Evolutionary conservation across 1,140 invertebrate species (phyloP).

Genomic region (Ctenoplectra terminalis): DNA sequence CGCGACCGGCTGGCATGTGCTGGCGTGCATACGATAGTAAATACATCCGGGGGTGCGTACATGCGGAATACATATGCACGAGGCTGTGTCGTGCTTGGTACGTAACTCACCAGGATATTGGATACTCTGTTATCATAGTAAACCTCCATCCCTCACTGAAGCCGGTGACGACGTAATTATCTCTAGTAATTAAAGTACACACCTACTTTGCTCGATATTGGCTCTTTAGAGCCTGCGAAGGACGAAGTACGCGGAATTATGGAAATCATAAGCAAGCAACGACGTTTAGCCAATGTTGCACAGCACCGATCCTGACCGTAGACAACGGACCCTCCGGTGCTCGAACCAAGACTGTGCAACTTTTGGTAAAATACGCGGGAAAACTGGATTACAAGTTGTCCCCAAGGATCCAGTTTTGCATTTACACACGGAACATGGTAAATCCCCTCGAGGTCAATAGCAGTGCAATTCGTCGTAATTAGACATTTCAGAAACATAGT

Average conservation of each 20-base stretch:
- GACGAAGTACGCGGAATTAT: slow-evolving; percentile 54
- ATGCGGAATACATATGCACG: slow-evolving; percentile 36
- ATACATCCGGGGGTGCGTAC: slow-evolving; percentile 39
- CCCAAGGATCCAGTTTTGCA: too few relatives aligned
- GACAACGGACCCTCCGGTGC: neutral
- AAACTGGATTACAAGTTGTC: neutral
- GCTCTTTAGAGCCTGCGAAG: slow-evolving; percentile 51
- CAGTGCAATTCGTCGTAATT: too few relatives aligned
- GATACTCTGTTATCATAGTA: slow-evolving; percentile 68
- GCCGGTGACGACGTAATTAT: slow-evolving; percentile 69
- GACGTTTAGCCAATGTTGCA: slow-evolving; percentile 14
- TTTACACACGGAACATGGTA: neutral
- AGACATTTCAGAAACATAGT: too few relatives aligned
- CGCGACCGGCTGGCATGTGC: slow-evolving; percentile 28
- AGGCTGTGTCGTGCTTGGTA: slow-evolving; percentile 39
- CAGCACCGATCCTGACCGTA: neutral
- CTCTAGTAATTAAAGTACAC: slow-evolving; percentile 69
- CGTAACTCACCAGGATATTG: slow-evolving; percentile 68
- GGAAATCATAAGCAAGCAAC: slow-evolving; percentile 57
- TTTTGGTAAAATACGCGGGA: neutral
- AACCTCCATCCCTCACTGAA: slow-evolving; percentile 63
- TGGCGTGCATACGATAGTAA: slow-evolving; percentile 41
- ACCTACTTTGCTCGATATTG: slow-evolving; percentile 63
- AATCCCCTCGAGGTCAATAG: too few relatives aligned
- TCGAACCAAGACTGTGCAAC: neutral